Base-by-base conservation (phyloP, 2,797 vertebrate species). In the Sebastes taczanowskii region DNA sequence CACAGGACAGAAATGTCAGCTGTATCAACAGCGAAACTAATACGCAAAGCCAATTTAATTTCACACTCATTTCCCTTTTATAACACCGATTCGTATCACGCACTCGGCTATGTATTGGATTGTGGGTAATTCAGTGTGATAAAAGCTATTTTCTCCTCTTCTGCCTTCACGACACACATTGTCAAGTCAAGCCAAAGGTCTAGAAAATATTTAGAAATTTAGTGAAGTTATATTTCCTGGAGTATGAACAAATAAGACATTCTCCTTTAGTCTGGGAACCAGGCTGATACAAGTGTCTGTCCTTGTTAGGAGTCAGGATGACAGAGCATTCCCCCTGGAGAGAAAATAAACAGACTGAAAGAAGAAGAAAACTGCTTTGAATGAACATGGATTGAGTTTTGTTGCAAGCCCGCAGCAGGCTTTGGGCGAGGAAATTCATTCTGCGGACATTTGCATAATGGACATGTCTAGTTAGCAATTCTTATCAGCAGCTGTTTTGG, bases 391-490 rank as follows among this genome's bases (percentile, higher is more conserved):
- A 61, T 27, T 64, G 53, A 56, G 27, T 61, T 84, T 32, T 38
- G 52, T 23, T 52, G 58, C 30, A n/a, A 61, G n/a, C 9, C 80
- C 14, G 20, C 46, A 18, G 9, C 68, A 72, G 69, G 85, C 63
- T 63, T 42, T 55, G 42, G 18, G 16, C 13, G 72, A 60, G 65
- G 46, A 74, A 49, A 71, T 29, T 6, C 55, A 64, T 66, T 80
- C 38, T 70, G 32, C 55, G 25, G 14, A 69, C 62, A 72, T 84
- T 83, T 87, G 71, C 80, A 87, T 84, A 82, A 72, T 70, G 68
- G 32, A 58, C 71, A 76, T 66, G 34, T 42, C 73, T 77, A 25
- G 42, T 80, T 72, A 63, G 55, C 35, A 38, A 64, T 74, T 84
- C 30, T 72, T 66, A 69, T 68, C 29, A 65, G 35, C 23, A 64